Evolutionary conservation across 2,113 vertebrate genomes (phyloP), one percentile per base, ranked within the genome.

Genomic region (Hydropotes inermis): DNA sequence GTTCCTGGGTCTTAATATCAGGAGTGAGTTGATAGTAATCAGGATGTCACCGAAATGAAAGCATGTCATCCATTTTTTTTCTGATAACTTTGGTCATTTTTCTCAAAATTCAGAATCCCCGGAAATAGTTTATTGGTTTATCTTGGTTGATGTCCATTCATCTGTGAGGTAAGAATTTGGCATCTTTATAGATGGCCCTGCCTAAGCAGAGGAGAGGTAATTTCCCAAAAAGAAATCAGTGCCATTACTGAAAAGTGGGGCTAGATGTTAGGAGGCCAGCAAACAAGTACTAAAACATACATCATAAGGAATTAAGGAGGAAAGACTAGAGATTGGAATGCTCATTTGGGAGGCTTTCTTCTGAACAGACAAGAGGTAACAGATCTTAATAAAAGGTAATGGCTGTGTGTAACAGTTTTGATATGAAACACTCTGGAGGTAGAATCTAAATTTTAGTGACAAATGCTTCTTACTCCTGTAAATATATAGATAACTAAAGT

Each of bases 391-490:
- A 52, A 79, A 91, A 85, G 13, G 55, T 54, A 83, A 50, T 70
- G 78, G 50, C 60, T 74, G 2, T 82, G 74, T 54, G 58, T 88
- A n/a, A 87, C 6, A 39, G 54, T 87, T 95, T 89, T 91, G 58
- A 54, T 89, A 17, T 55, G 57, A 79, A 94, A 93, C 90, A 50
- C 54, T 33, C 25, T 57, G 27, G 39, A 78, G 55, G 25, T 85
- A 25, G 39, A 89, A 52, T 90, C 57, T 96, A 64, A 90, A 79
- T 78, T 93, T 96, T 67, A 89, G 61, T 78, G 76, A 28, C 76
- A 87, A n/a, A 89, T 86, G 21, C 45, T 93, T 64, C 23, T 60
- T 85, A 76, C 33, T 89, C 90, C 8, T 74, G 43, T 47, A 84
- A 67, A 52, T 89, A 76, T 17, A 79, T 27, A 85, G 39, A 64